Evolutionary conservation across 1,140 invertebrate species (phyloP).

Genomic region (Myzus persicae): DNA sequence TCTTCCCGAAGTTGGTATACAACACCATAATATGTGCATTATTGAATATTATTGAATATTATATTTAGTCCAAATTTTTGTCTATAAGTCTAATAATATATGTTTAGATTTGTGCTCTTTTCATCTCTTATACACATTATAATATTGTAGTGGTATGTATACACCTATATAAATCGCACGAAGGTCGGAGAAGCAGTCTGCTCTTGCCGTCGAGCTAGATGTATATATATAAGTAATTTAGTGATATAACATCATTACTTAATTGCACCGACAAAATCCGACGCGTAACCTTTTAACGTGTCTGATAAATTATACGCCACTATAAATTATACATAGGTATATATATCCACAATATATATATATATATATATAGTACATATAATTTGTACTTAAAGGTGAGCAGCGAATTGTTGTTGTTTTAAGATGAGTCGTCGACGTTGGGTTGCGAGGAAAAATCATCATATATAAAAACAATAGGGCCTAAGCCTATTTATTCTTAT

Average conservation of each 20-base stretch:
- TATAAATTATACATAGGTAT: background rate
- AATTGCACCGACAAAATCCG: conserved; percentile 53
- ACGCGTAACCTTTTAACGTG: conserved; percentile 3
- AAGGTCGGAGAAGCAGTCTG: background rate
- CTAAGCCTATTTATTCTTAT: background rate
- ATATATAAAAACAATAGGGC: background rate
- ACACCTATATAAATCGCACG: background rate
- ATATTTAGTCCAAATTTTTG: too few species aligned
- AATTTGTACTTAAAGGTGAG: too few species aligned
- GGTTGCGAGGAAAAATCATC: background rate
- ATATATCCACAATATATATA: background rate
- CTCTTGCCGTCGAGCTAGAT: background rate
- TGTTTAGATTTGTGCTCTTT: background rate
- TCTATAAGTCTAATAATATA: background rate
- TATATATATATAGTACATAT: background rate
- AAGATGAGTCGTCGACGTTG: background rate
- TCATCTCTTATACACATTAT: background rate
- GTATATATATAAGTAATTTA: conserved; percentile 7
- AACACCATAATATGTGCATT: too few species aligned
- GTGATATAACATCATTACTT: conserved; percentile 56
- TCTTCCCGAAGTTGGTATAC: too few species aligned
- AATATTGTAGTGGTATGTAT: background rate
- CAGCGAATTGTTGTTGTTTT: background rate
- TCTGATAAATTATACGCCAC: conserved; percentile 32
- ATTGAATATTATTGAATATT: too few species aligned